Evolutionary conservation across 2,888 invertebrate genomes (phyloP), one percentile per base, ranked within the genome.

Genomic region (Aradus depressus): DNA sequence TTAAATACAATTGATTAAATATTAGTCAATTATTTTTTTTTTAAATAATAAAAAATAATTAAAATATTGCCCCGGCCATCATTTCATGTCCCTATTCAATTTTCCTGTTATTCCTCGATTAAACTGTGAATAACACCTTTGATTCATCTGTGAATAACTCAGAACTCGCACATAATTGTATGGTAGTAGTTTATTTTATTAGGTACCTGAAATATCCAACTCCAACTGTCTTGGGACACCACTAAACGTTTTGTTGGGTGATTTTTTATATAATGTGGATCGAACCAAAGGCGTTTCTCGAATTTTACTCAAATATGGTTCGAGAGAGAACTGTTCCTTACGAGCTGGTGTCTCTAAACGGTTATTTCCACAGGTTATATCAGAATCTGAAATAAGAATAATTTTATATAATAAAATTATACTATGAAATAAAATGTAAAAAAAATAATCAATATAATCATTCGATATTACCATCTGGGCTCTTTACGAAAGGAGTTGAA

Each of bases 301-400:
- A 12, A 52, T 47, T 52, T 50, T 52, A 22, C 19, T 43, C 25
- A 55, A 28, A 34, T 45, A 55, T 23, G 55, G 52, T n/a, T 52
- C 47, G 3, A 47, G 47, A 1, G 38, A 37, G 19, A 14, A 25
- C 26, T 12, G 10, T 5, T 22, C 25, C 3, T 47, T 32, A 21
- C 38, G 25, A 14, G 38, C 25, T 35, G 47, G 22, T 3, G 38
- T 26, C 16, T 37, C 37, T 18, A 14, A 21, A 22, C 16, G 19
- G 8, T 1, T 18, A 18, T 21, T 2, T 18, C n/a, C 23, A 8
- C n/a, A 23, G 1, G 3, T 45, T 12, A 14, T 21, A 22, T 4
- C 18, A 35, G 19, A 22, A 22, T 14, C 45, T 45, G 12, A 1
- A 45, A 35, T 35, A 45, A 45, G 25, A 34, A 16, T 34, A 21